These are phyloP conservation scores for Psephotus haematonotus DNA, from an alignment of 2,113 vertebrate genomes.

Conservation along the genomic window DNA sequence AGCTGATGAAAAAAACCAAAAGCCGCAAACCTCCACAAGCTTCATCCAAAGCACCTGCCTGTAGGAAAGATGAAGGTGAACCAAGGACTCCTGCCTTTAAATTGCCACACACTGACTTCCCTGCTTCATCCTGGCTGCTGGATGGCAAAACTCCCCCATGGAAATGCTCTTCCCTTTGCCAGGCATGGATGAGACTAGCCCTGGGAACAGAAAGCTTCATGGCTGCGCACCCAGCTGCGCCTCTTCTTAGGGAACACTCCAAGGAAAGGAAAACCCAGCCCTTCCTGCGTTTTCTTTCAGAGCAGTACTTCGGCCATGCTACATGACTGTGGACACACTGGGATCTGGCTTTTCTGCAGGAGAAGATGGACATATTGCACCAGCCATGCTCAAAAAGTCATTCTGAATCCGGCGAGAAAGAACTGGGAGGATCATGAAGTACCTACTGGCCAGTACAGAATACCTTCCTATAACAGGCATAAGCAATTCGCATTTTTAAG, in stretches of 20 bases:
- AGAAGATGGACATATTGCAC: background rate
- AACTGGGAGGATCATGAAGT: background rate
- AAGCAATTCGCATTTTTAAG: background rate
- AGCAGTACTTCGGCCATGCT: background rate
- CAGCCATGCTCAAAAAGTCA: background rate
- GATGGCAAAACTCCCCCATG: background rate
- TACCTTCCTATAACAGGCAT: background rate
- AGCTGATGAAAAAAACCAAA: background rate
- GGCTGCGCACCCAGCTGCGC: fast-evolving
- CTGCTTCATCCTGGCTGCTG: background rate
- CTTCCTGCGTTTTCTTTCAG: background rate
- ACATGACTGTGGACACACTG: fast-evolving
- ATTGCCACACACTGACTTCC: too few species aligned
- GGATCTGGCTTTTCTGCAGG: background rate
- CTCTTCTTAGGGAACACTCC: background rate
- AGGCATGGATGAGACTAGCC: background rate
- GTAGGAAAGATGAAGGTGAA: background rate
- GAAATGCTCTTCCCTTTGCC: background rate
- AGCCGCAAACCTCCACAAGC: background rate
- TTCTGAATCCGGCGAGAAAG: background rate
- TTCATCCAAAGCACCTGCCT: background rate
- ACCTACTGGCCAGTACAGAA: background rate
- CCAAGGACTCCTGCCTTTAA: background rate
- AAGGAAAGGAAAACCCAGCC: background rate
- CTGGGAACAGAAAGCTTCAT: background rate